Evolutionary conservation across 2,888 invertebrate species (phyloP).

Genomic region (Venusia cambrica): DNA sequence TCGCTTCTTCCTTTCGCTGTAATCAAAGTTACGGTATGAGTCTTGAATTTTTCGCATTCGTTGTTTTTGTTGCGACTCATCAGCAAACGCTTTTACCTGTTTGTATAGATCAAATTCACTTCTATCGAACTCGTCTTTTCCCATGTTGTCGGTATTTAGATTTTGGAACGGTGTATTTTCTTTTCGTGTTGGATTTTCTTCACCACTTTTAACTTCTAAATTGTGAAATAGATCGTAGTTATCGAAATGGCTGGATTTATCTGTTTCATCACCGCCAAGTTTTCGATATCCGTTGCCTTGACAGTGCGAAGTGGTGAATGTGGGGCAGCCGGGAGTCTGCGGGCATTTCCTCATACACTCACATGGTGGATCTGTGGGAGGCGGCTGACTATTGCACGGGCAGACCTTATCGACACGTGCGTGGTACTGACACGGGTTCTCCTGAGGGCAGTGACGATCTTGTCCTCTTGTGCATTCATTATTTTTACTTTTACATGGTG

Average conservation of each 20-base stretch:
- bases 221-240: conserved; percentile 50
- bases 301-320: conserved; percentile 14
- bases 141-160: conserved; percentile 4
- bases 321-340: conserved; percentile 25
- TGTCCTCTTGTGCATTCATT: conserved; percentile 41
- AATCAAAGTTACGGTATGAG: conserved; percentile 44
- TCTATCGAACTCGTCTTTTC: conserved; percentile 17
- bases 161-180: conserved; percentile 22
- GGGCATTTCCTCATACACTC: conserved; percentile 33
- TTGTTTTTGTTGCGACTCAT: conserved; percentile 29
- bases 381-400: conserved; percentile 38
- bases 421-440: conserved; percentile 22
- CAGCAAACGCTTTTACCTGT: conserved; percentile 39
- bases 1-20: conserved; percentile 51
- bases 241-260: conserved; percentile 35
- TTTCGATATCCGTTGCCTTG: conserved; percentile 27
- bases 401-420: conserved; percentile 32
- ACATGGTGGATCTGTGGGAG: conserved; percentile 20
- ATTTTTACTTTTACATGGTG: conserved; percentile 14
- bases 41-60: conserved; percentile 36
- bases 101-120: conserved; percentile 33
- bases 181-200: conserved; percentile 27
- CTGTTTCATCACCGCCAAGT: conserved; percentile 29
- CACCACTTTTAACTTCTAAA: conserved; percentile 42
- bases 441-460: conserved; percentile 25